Conservation (phyloP, 2,888 invertebrate genomes). For the Heteropelma amictum region DNA sequence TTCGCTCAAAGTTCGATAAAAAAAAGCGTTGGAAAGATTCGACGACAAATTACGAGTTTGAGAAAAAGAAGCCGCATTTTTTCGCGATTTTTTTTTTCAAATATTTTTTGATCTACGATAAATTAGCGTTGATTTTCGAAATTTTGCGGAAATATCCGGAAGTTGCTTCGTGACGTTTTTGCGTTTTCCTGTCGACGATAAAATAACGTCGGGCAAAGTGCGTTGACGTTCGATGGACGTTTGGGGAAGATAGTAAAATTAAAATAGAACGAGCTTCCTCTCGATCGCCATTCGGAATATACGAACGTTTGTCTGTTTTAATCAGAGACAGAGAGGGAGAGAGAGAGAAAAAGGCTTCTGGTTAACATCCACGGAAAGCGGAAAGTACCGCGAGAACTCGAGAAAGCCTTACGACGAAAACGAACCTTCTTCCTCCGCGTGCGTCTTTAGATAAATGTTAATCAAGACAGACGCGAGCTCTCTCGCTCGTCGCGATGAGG, state of each 20-base stretch:
- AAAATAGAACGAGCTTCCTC: conserved; percentile 28
- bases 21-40: no score
- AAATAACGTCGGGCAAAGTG: no score
- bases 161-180: no score
- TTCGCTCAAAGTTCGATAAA: no score
- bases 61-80: not conserved
- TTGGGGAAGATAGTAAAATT: not conserved
- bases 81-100: not conserved
- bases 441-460: conserved; percentile 38
- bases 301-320: conserved; percentile 20
- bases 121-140: not conserved
- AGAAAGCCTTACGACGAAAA: conserved; percentile 11
- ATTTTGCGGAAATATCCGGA: no score
- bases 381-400: conserved; percentile 26
- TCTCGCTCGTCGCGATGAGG: not conserved
- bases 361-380: conserved; percentile 36
- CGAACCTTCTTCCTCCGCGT: conserved; percentile 33
- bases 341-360: conserved; percentile 31
- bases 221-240: no score
- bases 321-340: conserved; percentile 10
- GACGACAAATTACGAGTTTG: no score
- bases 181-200: no score
- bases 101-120: not conserved
- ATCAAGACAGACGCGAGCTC: conserved; percentile 18
- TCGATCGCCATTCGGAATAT: not conserved